Conservation (phyloP, 2,888 invertebrate genomes). For the Spodoptera picta region DNA sequence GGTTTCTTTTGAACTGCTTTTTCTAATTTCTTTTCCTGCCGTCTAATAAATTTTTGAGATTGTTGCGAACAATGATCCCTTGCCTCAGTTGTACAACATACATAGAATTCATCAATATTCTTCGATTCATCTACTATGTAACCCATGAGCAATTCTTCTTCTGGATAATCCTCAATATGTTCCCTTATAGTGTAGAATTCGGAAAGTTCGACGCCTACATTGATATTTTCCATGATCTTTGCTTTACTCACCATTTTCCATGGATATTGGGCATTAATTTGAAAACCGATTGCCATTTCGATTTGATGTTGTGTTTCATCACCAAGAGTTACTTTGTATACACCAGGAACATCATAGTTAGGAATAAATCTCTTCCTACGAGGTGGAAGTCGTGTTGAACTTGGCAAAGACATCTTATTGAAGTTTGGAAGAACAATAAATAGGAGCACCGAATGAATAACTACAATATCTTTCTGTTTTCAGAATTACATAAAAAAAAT, state of each 20-base stretch:
- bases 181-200: constrained; percentile 79
- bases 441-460: too few species aligned
- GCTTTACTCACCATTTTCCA: constrained; percentile 91
- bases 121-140: constrained; percentile 90
- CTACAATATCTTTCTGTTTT: too few species aligned
- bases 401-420: constrained; percentile 60
- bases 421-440: too few species aligned
- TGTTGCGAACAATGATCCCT: constrained; percentile 86
- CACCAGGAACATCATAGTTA: constrained; percentile 88
- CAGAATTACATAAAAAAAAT: too few species aligned
- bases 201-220: constrained; percentile 86
- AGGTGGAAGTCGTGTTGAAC: constrained; percentile 62
- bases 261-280: constrained; percentile 92
- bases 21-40: constrained; percentile 88
- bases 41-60: constrained; percentile 86
- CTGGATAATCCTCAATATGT: constrained; percentile 75
- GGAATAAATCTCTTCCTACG: constrained; percentile 82
- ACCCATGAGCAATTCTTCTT: constrained; percentile 89
- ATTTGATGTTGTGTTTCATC: constrained; percentile 89
- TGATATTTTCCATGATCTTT: constrained; percentile 90
- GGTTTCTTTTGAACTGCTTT: constrained; percentile 89
- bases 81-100: constrained; percentile 89
- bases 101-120: constrained; percentile 91
- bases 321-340: constrained; percentile 85
- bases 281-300: constrained; percentile 90